These are phyloP conservation scores for Eremobia ochroleuca DNA, from an alignment of 2,888 invertebrate species.

Conservation along the genomic window DNA sequence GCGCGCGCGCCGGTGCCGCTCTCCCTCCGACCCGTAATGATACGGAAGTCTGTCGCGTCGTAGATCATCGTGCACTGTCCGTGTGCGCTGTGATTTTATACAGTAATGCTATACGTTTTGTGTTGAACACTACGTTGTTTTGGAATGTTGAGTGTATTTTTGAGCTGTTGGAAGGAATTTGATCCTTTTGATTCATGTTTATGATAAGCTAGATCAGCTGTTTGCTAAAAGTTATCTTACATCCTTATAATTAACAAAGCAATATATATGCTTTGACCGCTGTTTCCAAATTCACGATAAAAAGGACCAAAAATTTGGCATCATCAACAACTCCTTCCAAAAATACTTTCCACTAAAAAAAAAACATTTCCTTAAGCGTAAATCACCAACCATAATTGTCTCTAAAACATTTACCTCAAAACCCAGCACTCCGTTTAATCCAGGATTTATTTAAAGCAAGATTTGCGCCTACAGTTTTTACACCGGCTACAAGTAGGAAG, in stretches of 20 bases:
- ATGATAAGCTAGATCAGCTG: background rate
- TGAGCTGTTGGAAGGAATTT: background rate
- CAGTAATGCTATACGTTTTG: conserved; percentile 30
- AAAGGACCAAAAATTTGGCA: background rate
- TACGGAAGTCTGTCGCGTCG: conserved; percentile 81
- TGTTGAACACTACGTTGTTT: conserved; percentile 4
- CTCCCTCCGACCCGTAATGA: conserved; percentile 78
- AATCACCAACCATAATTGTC: conserved; percentile 31
- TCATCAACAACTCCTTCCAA: background rate
- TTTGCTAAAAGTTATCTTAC: background rate
- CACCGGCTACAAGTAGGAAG: conserved; percentile 68
- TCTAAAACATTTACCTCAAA: conserved; percentile 56
- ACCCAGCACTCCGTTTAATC: conserved; percentile 44
- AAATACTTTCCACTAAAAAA: background rate
- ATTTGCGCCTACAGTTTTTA: conserved; percentile 66
- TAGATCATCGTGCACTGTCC: conserved; percentile 75
- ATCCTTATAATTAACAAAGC: background rate
- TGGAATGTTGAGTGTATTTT: background rate
- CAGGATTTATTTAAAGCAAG: conserved; percentile 65
- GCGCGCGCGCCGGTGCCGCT: conserved; percentile 66
- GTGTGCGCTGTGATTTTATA: conserved; percentile 43
- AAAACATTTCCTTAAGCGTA: background rate
- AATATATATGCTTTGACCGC: background rate
- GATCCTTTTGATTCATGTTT: background rate
- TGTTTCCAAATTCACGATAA: background rate